Base-by-base conservation (phyloP, 2,113 vertebrate genomes). In the Ondatra zibethicus region DNA sequence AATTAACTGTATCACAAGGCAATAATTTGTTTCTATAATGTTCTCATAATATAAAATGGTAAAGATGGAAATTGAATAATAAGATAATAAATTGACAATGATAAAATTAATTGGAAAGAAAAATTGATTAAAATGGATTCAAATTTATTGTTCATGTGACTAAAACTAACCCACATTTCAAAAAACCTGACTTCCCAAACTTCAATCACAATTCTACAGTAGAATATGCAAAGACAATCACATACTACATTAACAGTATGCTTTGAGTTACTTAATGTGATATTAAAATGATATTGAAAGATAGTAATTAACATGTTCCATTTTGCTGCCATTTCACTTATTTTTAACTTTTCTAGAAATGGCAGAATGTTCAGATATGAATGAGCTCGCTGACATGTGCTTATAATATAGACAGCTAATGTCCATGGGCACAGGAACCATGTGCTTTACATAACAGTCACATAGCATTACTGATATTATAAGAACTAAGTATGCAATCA, bases 1-100 rank as follows among this genome's bases (percentile, higher is more conserved):
- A 96, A 94, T 5, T 95, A 36, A 16, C 61, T 77, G 12, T 89
- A 63, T 96, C 90, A 96, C 72, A 96, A 84, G 29, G 5, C 29
- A 90, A 27, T 14, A 88, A 21, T 86, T 25, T 94, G 21, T 78
- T 23, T 84, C 11, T 42, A 73, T 33, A 77, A 25, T 13, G 93
- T 65, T n/a, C 33, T 90, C 84, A 91, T 14, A 78, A 72, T 61
- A 89, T 17, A 66, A 92, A 92, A 86, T 81, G 19, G 6, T 61
- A 45, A 91, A 13, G 90, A 50, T 50, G 1, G 85, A 92, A 91
- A 70, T 85, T 91, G 84, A 72, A 94, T 88, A 82, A 72, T 42
- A 66, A 72, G 5, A 14, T 80, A 58, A 78, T 45, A 36, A 72
- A 72, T 61, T 84, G 21, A 42, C 2, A 86, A 65, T 45, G 9